These are phyloP conservation scores for Labeo catla DNA, from an alignment of 2,113 vertebrate species.

Conservation along the genomic window DNA sequence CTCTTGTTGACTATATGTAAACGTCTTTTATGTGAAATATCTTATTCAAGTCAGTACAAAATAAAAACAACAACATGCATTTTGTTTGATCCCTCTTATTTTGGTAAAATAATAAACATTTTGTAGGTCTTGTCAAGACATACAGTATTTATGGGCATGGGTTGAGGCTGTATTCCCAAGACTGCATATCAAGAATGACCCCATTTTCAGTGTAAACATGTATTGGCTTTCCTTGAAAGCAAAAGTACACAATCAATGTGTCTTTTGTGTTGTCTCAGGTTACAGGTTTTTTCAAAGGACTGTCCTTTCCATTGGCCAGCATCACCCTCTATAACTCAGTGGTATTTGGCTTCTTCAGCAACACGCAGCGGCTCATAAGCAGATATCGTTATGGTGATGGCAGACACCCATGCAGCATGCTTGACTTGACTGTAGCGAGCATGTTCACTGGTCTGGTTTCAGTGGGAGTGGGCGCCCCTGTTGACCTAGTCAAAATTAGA, in stretches of 20 bases:
- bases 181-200: not conserved
- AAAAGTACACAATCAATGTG: not conserved
- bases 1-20: no score
- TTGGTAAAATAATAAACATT: no score
- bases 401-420: slow-evolving; percentile 62
- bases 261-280: slow-evolving; percentile 71
- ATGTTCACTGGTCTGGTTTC: slow-evolving; percentile 83
- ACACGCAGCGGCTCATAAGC: slow-evolving; percentile 82
- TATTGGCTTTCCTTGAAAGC: no score
- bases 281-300: slow-evolving; percentile 93
- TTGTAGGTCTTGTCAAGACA: no score
- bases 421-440: slow-evolving; percentile 85
- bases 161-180: not conserved
- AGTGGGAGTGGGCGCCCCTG: slow-evolving; percentile 84
- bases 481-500: slow-evolving; percentile 95
- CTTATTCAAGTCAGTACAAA: no score
- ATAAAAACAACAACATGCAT: no score
- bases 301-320: slow-evolving; percentile 95
- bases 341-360: slow-evolving; percentile 93
- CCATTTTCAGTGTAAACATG: not conserved
- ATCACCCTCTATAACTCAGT: slow-evolving; percentile 89
- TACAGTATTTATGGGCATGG: not conserved
- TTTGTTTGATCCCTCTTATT: no score
- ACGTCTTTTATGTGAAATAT: no score
- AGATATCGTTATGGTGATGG: slow-evolving; percentile 72